Percentiles rank a stretch among this genome's conserved stretches.
These are phyloP conservation scores for Phalanger gymnotis DNA, from an alignment of 2,797 vertebrate genomes.

Conservation along the genomic window DNA sequence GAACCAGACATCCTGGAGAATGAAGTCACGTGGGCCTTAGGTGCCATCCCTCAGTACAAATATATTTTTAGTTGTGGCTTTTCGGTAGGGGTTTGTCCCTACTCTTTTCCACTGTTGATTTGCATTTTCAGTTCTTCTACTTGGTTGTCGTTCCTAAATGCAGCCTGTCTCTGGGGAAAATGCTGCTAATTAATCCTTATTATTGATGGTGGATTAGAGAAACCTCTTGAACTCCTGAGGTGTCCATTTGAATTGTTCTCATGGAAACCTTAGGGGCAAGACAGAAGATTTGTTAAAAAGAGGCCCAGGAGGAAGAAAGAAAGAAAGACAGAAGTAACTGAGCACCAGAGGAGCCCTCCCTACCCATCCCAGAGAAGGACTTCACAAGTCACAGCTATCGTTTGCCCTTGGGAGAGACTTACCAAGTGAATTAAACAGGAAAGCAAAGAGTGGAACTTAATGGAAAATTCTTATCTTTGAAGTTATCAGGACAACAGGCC, in stretches of 20 bases:
- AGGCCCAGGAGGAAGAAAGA: conserved; percentile 26
- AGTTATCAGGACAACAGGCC: no score
- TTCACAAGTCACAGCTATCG: conserved; percentile 51
- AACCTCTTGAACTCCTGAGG: conserved; percentile 44
- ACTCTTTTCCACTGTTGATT: conserved; percentile 37
- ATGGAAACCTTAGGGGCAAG: conserved; percentile 21
- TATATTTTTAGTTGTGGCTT: conserved; percentile 13
- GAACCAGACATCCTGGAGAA: not conserved
- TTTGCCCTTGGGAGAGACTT: conserved; percentile 52
- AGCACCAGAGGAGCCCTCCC: conserved; percentile 15
- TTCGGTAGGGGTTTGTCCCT: not conserved
- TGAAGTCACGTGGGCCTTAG: not conserved
- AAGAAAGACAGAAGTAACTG: conserved; percentile 54
- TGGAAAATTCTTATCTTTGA: not conserved
- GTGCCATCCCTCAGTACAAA: not conserved
- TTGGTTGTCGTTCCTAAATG: conserved; percentile 60
- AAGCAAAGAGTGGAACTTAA: conserved; percentile 27
- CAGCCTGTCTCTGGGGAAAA: conserved; percentile 56
- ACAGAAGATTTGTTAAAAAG: conserved; percentile 16
- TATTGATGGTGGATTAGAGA: conserved; percentile 65
- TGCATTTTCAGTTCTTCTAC: conserved; percentile 38
- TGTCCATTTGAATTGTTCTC: conserved; percentile 50
- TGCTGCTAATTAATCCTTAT: conserved; percentile 71
- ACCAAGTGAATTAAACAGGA: conserved; percentile 52
- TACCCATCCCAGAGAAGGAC: not conserved